These are phyloP conservation scores for Poecile montanus DNA, from an alignment of 2,797 vertebrate species.

Conservation along the genomic window DNA sequence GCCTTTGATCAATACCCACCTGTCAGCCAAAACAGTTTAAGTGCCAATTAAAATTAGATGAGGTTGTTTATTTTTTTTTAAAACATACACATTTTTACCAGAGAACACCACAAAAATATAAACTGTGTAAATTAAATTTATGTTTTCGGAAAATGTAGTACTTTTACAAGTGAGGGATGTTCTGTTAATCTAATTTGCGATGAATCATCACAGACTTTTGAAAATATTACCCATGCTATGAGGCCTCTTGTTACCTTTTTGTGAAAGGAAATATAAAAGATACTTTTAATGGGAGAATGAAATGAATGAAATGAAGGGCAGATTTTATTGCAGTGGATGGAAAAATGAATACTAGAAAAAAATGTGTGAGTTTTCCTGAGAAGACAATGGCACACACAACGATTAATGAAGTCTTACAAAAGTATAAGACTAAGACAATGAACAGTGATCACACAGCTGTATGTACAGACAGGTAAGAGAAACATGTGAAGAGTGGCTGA, in stretches of 20 bases:
- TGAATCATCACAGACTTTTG: background rate
- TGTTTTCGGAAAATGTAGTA: background rate
- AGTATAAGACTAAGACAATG: background rate
- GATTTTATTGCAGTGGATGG: background rate
- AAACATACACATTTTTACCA: background rate
- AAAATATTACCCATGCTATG: background rate
- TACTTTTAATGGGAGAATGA: background rate
- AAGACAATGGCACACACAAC: background rate
- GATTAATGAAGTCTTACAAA: background rate
- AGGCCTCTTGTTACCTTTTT: background rate
- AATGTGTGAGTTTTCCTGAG: background rate
- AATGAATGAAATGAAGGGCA: slow-evolving; percentile 19
- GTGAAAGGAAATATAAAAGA: background rate
- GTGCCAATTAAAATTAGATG: background rate
- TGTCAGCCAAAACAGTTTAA: background rate
- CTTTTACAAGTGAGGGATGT: background rate
- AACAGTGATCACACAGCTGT: background rate
- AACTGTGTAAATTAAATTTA: background rate
- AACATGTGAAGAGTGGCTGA: background rate
- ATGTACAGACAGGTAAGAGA: slow-evolving; percentile 27
- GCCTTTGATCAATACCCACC: background rate
- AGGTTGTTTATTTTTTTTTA: background rate
- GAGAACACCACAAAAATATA: background rate
- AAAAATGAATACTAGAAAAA: slow-evolving; percentile 10
- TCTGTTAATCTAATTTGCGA: background rate